These are phyloP conservation scores for Falcunculus frontatus DNA, from an alignment of 2,113 vertebrate species.

Conservation along the genomic window DNA sequence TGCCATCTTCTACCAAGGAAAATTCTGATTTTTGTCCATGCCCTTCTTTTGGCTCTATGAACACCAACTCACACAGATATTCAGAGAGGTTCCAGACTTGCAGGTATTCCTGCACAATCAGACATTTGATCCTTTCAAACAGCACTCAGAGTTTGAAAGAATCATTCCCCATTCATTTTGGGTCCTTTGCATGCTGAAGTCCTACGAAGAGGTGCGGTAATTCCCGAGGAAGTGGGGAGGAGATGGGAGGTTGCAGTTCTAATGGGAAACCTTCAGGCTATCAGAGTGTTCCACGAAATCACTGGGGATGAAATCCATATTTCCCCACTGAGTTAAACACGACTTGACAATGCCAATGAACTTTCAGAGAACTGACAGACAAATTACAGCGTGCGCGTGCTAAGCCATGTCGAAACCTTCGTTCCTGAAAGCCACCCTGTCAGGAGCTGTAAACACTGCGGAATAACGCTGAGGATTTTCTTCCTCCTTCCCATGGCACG, in stretches of 20 bases:
- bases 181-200: slow-evolving; percentile 25
- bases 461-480: not conserved
- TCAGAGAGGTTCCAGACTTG: not conserved
- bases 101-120: not conserved
- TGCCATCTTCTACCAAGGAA: not conserved
- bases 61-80: not conserved
- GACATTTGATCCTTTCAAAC: not conserved
- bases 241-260: not conserved
- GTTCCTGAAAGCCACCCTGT: slow-evolving; percentile 63
- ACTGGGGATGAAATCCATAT: slow-evolving; percentile 62
- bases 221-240: slow-evolving; percentile 25
- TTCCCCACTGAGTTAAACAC: slow-evolving; percentile 69
- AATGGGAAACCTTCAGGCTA: slow-evolving; percentile 38
- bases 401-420: slow-evolving; percentile 29
- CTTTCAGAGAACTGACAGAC: slow-evolving; percentile 70
- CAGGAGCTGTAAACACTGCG: slow-evolving; percentile 53
- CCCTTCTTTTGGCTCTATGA: not conserved
- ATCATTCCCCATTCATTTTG: not conserved
- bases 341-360: slow-evolving; percentile 74
- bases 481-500: not conserved
- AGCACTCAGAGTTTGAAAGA: not conserved
- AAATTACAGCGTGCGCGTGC: slow-evolving; percentile 47
- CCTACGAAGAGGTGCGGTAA: not conserved
- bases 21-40: not conserved
- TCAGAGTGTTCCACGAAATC: slow-evolving; percentile 42